Percentiles rank a stretch among this genome's conserved stretches.
Evolutionary conservation across 1,140 invertebrate genomes (phyloP).

Genomic region (Halyomorpha halys): DNA sequence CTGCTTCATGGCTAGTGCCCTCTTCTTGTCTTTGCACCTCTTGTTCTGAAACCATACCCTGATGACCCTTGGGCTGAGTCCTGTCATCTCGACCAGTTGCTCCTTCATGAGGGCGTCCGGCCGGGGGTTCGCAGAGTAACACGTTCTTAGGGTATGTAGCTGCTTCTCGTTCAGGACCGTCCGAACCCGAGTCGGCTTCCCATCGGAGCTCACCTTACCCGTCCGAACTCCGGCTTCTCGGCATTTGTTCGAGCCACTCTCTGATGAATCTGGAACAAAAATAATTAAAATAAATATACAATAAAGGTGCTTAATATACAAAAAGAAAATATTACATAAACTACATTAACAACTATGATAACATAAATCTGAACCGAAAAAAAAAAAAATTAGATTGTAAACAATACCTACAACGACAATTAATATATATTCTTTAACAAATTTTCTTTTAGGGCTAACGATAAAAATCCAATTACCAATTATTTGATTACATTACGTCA

Average conservation of each 20-base stretch:
- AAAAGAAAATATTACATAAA: too few species aligned
- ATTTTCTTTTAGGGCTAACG: too few species aligned
- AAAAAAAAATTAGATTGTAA: too few species aligned
- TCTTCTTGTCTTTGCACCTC: constrained; percentile 98
- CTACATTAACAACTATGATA: too few species aligned
- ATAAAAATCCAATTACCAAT: too few species aligned
- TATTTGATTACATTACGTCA: too few species aligned
- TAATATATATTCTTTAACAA: too few species aligned
- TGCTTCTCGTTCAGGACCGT: constrained; percentile 99
- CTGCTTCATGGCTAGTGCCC: constrained; percentile 91
- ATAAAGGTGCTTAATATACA: too few species aligned
- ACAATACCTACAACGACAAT: too few species aligned
- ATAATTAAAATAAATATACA: neutral
- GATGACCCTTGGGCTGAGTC: constrained; percentile 88
- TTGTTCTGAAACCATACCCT: constrained; percentile 99
- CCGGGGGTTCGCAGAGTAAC: constrained; percentile 92
- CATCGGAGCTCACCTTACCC: constrained; percentile 49
- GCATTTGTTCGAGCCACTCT: constrained; percentile 72
- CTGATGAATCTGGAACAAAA: constrained; percentile 62
- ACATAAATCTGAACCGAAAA: too few species aligned
- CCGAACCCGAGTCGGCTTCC: constrained; percentile 93
- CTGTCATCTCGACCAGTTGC: constrained; percentile 97
- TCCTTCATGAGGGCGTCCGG: constrained; percentile 99
- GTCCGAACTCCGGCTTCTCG: constrained; percentile 43
- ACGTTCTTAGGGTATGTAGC: constrained; percentile 85